phyloP scores from a whole-genome alignment of 2,113 vertebrate genomes.

The Alexandromys fortis region DNA sequence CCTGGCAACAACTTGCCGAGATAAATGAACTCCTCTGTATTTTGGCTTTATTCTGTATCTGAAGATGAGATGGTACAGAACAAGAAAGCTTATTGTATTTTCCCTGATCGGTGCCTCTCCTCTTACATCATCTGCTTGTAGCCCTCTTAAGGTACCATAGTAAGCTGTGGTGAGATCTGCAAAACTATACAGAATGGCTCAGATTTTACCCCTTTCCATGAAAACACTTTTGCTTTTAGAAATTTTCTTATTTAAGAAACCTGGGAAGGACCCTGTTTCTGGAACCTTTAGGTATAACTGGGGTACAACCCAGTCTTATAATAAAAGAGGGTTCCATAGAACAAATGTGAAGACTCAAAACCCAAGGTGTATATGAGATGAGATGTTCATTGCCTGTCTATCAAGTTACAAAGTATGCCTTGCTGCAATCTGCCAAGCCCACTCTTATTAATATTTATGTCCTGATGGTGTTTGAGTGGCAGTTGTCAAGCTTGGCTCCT shows the following conservation, averaged over 20 bases:
- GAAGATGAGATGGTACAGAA: background rate
- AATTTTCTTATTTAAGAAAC: background rate
- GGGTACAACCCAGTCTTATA: background rate
- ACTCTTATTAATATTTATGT: background rate
- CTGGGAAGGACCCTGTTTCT: background rate
- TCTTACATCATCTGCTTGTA: background rate
- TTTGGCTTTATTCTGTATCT: slow-evolving; percentile 2
- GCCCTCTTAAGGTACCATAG: background rate
- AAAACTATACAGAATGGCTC: background rate
- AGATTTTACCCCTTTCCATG: background rate
- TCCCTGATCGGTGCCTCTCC: background rate
- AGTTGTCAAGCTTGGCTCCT: background rate
- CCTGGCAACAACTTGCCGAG: background rate
- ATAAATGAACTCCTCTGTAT: background rate
- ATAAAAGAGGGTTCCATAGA: background rate
- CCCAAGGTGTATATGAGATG: background rate
- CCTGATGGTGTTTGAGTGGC: background rate
- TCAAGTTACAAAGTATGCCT: background rate
- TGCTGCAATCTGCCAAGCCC: background rate
- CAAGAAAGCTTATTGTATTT: background rate
- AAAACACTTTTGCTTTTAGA: background rate
- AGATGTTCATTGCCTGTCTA: background rate
- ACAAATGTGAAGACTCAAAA: background rate
- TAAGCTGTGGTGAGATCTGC: accelerated
- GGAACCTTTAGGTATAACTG: background rate